phyloP scores from a whole-genome alignment of 2,888 invertebrate species.

The Sinhomidia bicolor region DNA sequence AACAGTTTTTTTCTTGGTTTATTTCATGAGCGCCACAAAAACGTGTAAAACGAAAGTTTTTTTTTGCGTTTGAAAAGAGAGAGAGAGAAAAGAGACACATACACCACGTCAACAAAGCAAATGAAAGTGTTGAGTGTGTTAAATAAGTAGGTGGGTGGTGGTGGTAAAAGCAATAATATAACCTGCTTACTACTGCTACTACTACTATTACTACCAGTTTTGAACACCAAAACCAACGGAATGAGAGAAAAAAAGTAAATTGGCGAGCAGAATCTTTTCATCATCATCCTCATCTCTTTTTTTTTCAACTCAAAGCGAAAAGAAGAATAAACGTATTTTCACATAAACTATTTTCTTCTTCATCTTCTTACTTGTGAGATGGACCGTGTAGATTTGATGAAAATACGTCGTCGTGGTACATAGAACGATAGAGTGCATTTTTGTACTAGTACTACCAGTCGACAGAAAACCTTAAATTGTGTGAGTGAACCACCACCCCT shows the following conservation, averaged over 20 bases:
- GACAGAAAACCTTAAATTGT: slow-evolving; percentile 20
- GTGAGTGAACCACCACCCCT: slow-evolving; percentile 11
- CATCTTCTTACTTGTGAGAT: slow-evolving; percentile 12
- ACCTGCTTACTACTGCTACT: no score
- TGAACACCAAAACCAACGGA: neutral
- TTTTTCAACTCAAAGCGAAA: slow-evolving; percentile 42
- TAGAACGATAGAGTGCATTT: no score
- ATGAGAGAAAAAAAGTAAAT: slow-evolving; percentile 48
- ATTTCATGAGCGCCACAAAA: slow-evolving; percentile 19
- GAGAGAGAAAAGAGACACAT: no score
- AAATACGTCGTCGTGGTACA: slow-evolving; percentile 14
- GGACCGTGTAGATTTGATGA: slow-evolving; percentile 54
- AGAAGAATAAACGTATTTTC: slow-evolving; percentile 19
- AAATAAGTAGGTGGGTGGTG: neutral
- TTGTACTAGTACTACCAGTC: no score
- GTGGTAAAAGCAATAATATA: slow-evolving; percentile 33
- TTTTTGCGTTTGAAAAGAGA: slow-evolving; percentile 24
- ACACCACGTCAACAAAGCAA: slow-evolving; percentile 12
- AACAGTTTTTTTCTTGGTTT: neutral
- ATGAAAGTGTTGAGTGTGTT: neutral
- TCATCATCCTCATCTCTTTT: no score
- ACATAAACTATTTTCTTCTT: neutral
- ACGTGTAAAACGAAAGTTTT: slow-evolving; percentile 18
- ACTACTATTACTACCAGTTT: no score
- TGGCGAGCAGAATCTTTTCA: slow-evolving; percentile 60